These are phyloP conservation scores for Polyommatus iphigenia DNA, from an alignment of 2,888 invertebrate species.

Conservation along the genomic window DNA sequence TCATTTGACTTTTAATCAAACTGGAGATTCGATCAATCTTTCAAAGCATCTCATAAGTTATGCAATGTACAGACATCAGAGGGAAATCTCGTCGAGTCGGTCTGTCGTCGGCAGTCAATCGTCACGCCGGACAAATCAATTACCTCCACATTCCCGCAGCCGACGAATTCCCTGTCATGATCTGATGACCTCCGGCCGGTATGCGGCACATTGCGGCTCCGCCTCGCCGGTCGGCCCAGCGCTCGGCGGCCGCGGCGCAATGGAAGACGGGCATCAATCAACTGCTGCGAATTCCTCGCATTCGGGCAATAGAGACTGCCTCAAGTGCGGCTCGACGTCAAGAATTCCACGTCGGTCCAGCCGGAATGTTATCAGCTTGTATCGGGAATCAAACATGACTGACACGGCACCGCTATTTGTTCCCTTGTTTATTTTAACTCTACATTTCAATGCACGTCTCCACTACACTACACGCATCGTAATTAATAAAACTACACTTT, in stretches of 20 bases:
- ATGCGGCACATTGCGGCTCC: slow-evolving; percentile 62
- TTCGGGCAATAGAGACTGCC: slow-evolving; percentile 57
- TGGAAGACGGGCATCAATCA: slow-evolving; percentile 70
- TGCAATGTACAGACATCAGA: slow-evolving; percentile 29
- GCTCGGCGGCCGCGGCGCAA: slow-evolving; percentile 63
- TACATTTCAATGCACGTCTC: slow-evolving; percentile 35
- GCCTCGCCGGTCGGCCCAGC: slow-evolving; percentile 53
- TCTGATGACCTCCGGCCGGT: slow-evolving; percentile 67
- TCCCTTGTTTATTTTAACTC: slow-evolving; percentile 59
- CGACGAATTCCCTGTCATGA: slow-evolving; percentile 77
- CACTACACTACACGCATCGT: too few relatives aligned
- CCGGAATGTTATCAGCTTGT: slow-evolving; percentile 76
- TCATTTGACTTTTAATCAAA: not conserved
- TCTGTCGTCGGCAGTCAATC: slow-evolving; percentile 68
- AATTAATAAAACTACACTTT: too few relatives aligned
- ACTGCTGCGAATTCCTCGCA: slow-evolving; percentile 67
- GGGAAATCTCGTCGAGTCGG: slow-evolving; percentile 37
- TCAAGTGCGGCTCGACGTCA: slow-evolving; percentile 64
- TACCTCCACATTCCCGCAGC: slow-evolving; percentile 71
- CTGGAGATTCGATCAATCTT: not conserved
- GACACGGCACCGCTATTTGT: slow-evolving; percentile 63
- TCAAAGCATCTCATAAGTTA: not conserved
- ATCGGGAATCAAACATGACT: slow-evolving; percentile 68
- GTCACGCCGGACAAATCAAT: slow-evolving; percentile 79
- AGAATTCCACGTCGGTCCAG: slow-evolving; percentile 73